Evolutionary conservation across 2,888 invertebrate genomes (phyloP).

Genomic region (Nomada goodeniana): DNA sequence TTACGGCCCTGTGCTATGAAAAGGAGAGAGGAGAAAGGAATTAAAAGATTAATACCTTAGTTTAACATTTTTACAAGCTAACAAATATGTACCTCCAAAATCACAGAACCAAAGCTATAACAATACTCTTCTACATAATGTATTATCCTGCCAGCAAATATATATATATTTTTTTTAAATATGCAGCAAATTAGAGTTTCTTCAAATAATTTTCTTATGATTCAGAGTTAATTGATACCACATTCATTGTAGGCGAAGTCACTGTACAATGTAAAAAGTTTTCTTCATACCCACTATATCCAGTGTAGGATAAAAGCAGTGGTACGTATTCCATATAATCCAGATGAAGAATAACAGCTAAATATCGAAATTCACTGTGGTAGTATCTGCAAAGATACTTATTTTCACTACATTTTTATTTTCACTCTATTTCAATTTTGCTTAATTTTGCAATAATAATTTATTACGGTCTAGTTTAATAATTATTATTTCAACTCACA

Average conservation of each 20-base stretch:
- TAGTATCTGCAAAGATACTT: conserved; percentile 77
- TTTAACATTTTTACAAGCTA: conserved; percentile 82
- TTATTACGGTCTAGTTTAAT: no score
- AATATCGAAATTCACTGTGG: conserved; percentile 79
- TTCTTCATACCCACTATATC: conserved; percentile 74
- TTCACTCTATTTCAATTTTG: conserved; percentile 11
- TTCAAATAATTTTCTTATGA: conserved; percentile 58
- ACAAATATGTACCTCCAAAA: conserved; percentile 83
- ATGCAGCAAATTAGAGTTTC: conserved; percentile 72
- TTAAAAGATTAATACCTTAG: conserved; percentile 82
- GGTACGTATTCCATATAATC: conserved; percentile 77
- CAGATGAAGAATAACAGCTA: conserved; percentile 79
- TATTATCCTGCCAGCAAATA: conserved; percentile 79
- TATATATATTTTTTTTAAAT: conserved; percentile 72
- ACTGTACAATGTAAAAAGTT: conserved; percentile 84
- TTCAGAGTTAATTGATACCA: conserved; percentile 74
- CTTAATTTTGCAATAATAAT: no score
- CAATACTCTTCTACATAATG: conserved; percentile 78
- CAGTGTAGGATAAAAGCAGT: conserved; percentile 77
- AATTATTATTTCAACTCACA: conserved; percentile 58
- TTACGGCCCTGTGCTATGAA: conserved; percentile 80
- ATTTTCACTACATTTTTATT: conserved; percentile 66
- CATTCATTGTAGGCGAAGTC: conserved; percentile 82
- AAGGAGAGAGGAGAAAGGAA: conserved; percentile 75
- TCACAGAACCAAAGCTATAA: conserved; percentile 84